Evolutionary conservation across 2,888 invertebrate genomes (phyloP).

Genomic region (Leuctra nigra): DNA sequence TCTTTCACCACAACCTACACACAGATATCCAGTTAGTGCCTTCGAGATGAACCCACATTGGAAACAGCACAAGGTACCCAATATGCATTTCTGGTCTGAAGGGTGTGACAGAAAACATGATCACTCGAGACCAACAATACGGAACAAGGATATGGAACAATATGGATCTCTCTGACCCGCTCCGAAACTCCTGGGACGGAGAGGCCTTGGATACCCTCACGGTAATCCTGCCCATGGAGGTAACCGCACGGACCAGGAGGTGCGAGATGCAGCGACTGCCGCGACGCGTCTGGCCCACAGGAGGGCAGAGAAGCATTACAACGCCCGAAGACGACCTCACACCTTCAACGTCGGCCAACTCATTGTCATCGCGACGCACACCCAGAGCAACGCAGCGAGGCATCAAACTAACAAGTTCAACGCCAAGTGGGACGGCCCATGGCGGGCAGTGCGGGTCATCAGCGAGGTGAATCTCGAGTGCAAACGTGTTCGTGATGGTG

Average conservation of each 20-base stretch:
- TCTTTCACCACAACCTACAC: conserved; percentile 65
- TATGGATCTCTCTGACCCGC: neutral
- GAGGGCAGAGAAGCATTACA: neutral
- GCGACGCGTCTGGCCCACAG: neutral
- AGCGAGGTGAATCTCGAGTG: too few relatives aligned
- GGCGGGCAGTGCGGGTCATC: too few relatives aligned
- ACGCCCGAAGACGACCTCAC: neutral
- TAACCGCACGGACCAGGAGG: neutral
- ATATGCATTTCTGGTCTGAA: too few relatives aligned
- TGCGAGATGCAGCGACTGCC: neutral
- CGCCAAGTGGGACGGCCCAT: neutral
- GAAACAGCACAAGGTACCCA: too few relatives aligned
- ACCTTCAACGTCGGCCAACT: too few relatives aligned
- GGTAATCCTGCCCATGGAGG: neutral
- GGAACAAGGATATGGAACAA: too few relatives aligned
- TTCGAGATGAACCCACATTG: too few relatives aligned
- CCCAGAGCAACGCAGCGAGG: neutral
- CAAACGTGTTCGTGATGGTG: too few relatives aligned
- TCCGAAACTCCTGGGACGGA: neutral
- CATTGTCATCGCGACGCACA: neutral
- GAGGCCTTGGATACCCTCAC: neutral
- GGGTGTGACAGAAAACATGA: too few relatives aligned
- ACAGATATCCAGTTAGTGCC: too few relatives aligned
- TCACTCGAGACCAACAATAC: too few relatives aligned
- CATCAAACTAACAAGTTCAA: neutral